Evolutionary conservation across 2,888 invertebrate genomes (phyloP), one percentile per base, ranked within the genome.

Genomic region (Megastigmus dorsalis): DNA sequence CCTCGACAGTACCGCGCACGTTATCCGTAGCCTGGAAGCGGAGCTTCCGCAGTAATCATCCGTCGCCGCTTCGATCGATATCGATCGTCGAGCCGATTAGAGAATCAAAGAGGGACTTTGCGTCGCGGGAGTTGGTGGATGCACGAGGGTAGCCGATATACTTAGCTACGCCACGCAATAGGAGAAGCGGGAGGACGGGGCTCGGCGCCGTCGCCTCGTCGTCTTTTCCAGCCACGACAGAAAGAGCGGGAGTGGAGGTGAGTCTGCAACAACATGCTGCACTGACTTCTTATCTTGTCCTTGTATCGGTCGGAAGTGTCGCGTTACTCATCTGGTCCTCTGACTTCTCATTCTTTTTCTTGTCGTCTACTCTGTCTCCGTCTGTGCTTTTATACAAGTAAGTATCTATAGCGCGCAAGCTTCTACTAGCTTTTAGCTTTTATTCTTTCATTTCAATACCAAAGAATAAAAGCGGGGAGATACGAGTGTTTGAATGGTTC

Each of bases 191-290:
- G 41, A 26, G 26, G 41, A 54, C 48, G 55, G 18, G 55, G 33
- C 55, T 55, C 66, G 66, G 65, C 52, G 65, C 45, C 41, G 41
- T 60, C 45, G 43, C 18, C 45, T 6, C n/a, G n/a, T n/a, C n/a
- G n/a, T n/a, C 9, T 45, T 3, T 30, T 5, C 54, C 54, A 63
- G 50, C 62, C 62, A 45, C 62, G 62, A 45, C 45, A 18, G 4
- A n/a, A 26, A 15, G 15, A 33, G 10, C 45, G 9, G 28, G 10
- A 1, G 28, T n/a, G 52, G 54, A 62, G 62, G 69, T 62, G 62
- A 60, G 69, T 67, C 28, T n/a, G 2, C 13, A 2, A 3, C 13
- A 28, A n/a, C n/a, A 5, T 48, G 23, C 23, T 6, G 9, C 6
- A 23, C 10, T 1, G 1, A 48, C 10, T 7, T 48, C 23, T 20